Base-by-base conservation (phyloP, 2,888 invertebrate species). In the Molorchus minor region DNA sequence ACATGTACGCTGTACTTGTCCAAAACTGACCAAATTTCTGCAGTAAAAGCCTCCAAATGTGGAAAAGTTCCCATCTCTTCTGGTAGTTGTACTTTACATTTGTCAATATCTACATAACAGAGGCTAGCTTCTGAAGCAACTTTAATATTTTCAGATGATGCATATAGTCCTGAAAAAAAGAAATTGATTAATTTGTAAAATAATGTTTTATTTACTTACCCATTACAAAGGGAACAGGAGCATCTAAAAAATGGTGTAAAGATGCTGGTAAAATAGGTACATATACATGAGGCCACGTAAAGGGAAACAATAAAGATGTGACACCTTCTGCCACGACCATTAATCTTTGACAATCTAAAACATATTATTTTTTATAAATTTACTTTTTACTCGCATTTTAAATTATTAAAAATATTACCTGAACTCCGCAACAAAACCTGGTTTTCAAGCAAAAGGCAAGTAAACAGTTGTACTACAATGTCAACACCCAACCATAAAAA, bases 201-300 rank as follows among this genome's bases (percentile, higher is more conserved):
- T 5, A 25, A 3, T 16, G 16, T 40, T 8, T 7, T 2, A 20
- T n/a, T 57, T 7, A 40, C 76, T 72, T 81, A 76, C 98, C 99
- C 98, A 99, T 99, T 61, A 99, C 91, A 82, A 96, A 99, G 29
- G 99, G 99, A 52, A 99, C 98, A 0, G 99, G 99, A 3, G 99
- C 99, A 82, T 99, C 99, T 43, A 99, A 86, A 82, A 99, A 99
- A 78, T 98, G 96, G 79, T 94, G 92, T 62, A 97, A 83, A 13
- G 94, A 92, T 46, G 96, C 93, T 1, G 99, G 99, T 72, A 99
- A 84, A 75, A 99, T 97, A 20, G 99, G 99, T 60, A 98, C 99
- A 81, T 99, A 99, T 2, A 99, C 98, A 80, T 99, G 98, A 51
- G 97, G 96, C 99, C 99, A 99, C 19, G 89, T 85, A 79, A 98